Evolutionary conservation across 2,888 invertebrate species (phyloP).

Genomic region (Leptopilina myrica): DNA sequence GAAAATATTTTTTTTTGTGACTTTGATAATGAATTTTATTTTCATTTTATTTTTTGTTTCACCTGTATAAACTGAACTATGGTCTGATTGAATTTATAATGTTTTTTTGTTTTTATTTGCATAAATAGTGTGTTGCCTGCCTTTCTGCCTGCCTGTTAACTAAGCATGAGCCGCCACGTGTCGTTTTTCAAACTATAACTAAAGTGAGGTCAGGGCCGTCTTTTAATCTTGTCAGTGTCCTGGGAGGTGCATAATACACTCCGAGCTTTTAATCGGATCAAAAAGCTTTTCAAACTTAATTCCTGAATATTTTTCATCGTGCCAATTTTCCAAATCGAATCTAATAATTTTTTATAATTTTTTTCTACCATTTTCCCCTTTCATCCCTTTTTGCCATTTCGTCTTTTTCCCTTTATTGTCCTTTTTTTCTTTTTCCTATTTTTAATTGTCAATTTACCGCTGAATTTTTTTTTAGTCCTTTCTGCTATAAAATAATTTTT

Average conservation of each 20-base stretch:
- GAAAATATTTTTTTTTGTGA: neutral
- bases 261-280: slow-evolving; percentile 23
- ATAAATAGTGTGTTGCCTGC: slow-evolving; percentile 1
- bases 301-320: too few relatives aligned
- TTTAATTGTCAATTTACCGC: too few relatives aligned
- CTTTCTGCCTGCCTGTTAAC: neutral
- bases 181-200: slow-evolving; percentile 19
- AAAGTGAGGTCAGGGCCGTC: slow-evolving; percentile 33
- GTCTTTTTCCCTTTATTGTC: too few relatives aligned
- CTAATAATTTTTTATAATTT: too few relatives aligned
- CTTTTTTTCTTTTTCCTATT: too few relatives aligned
- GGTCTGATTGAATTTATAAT: slow-evolving; percentile 15
- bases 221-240: slow-evolving; percentile 33
- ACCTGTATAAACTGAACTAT: neutral
- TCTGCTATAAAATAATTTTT: too few relatives aligned
- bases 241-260: slow-evolving; percentile 4
- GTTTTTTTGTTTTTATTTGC: slow-evolving; percentile 16
- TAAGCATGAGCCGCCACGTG: slow-evolving; percentile 25
- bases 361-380: too few relatives aligned
- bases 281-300: neutral
- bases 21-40: slow-evolving; percentile 10
- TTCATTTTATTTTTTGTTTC: neutral
- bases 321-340: too few relatives aligned
- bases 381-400: too few relatives aligned
- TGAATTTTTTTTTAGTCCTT: too few relatives aligned